These are phyloP conservation scores for Tenthredo mesomela DNA, from an alignment of 2,888 invertebrate species.

Conservation along the genomic window DNA sequence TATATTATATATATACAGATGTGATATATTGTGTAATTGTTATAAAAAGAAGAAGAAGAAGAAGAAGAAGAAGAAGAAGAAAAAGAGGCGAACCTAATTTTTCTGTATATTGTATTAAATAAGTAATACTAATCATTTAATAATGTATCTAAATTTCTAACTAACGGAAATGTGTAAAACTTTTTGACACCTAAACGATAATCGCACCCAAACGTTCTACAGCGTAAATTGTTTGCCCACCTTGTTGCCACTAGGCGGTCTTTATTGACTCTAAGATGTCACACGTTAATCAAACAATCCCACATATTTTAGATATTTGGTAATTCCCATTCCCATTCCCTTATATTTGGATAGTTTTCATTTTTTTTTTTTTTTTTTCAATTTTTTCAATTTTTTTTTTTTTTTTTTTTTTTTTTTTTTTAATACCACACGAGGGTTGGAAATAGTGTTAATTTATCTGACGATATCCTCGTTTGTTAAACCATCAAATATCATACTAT, in stretches of 20 bases:
- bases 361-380: conserved; percentile 49
- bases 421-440: conserved; percentile 53
- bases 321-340: conserved; percentile 54
- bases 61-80: too few species aligned
- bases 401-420: conserved; percentile 41
- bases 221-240: conserved; percentile 69
- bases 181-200: conserved; percentile 67
- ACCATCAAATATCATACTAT: conserved; percentile 61
- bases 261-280: conserved; percentile 68
- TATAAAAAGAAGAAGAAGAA: neutral
- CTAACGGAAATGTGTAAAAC: conserved; percentile 58
- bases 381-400: conserved; percentile 40
- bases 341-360: conserved; percentile 55
- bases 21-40: neutral
- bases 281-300: conserved; percentile 69
- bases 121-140: conserved; percentile 11
- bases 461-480: conserved; percentile 62
- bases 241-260: conserved; percentile 66
- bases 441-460: conserved; percentile 68
- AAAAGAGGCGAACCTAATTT: neutral
- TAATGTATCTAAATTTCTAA: conserved; percentile 44
- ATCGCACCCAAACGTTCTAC: conserved; percentile 69
- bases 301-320: conserved; percentile 64
- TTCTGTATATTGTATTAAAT: neutral
- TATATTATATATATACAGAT: too few species aligned